Evolutionary conservation across 2,113 vertebrate species (phyloP), one percentile per base, ranked within the genome.

Genomic region (Apteryx mantelli): DNA sequence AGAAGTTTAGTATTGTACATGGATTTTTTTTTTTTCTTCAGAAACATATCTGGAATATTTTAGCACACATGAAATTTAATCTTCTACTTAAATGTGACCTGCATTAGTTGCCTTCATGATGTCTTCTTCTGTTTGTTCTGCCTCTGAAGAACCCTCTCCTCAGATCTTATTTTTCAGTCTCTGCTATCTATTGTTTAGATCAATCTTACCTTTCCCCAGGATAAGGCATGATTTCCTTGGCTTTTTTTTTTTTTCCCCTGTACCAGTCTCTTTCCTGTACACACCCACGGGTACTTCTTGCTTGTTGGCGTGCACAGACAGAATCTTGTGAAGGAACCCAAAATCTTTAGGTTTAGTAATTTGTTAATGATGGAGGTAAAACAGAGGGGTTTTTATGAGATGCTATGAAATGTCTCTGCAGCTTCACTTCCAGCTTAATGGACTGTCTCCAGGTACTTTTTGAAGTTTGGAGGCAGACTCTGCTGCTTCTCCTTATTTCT

Each of bases 121-220:
- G 44, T 30, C 4, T 0, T 40, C n/a, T 71, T 79, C 48, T 88
- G 13, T 38, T 50, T 61, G 14, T 86, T 84, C 40, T 81, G 55
- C 34, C 18, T 63, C 44, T 80, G 73, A 74, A 81, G 36, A 46
- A 40, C 36, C 68, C 13, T 32, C 10, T 36, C 19, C 44, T 83
- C 7, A 17, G 40, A 21, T 52, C 1, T 2, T 50, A 8, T 74
- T 76, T 89, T 93, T 73, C 28, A 56, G 50, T 63, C 19, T 70
- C 40, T n/a, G 16, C 63, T 66, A 0, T 2, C 0, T 69, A 2
- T 56, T 6, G 8, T 3, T 81, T 75, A 40, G 14, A 10, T 65
- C 60, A 70, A 0, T 93, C 65, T 74, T 82, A 14, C 18, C 21
- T 90, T 42, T 82, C 1, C 24, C 16, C 1, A 40, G 3, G 1